Base-by-base conservation (phyloP, 2,113 vertebrate genomes). In the Eira barbara region DNA sequence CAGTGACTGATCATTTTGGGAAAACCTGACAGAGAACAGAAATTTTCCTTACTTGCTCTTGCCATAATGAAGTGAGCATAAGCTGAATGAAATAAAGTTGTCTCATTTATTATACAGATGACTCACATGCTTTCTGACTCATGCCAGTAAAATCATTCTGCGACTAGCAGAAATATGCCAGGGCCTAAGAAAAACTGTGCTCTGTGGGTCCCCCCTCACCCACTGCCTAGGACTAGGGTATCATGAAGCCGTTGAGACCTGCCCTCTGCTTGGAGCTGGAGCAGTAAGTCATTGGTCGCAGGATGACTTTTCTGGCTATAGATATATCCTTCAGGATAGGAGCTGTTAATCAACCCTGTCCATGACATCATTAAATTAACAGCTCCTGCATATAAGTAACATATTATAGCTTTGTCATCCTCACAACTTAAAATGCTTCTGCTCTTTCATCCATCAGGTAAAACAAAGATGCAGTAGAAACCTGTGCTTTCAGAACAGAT, bases 81-180 rank as follows among this genome's bases (percentile, higher is more conserved):
- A 98, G 86, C 98, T 98, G 97, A 98, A 98, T 98, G 98, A 98
- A 99, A 98, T 98, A 97, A 98, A 97, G 95, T 98, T 98, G 97
- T 98, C 97, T 97, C 96, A 97, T 97, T 98, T 98, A 91, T 98
- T 95, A 97, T 95, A 95, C 98, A 98, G 98, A 98, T 98, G 95
- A 99, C 97, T 98, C 97, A 95, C 63, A 98, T 86, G 57, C 96
- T 97, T 98, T 98, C 97, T 98, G 98, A 98, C 98, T 99, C 97
- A 98, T 94, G 94, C 97, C 98, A 98, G 96, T 95, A 97, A 98
- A 98, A 97, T 98, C 88, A 97, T 82, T 80, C 96, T 97, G 90
- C 61, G 97, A 69, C 96, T 96, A 96, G 97, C 94, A 98, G 96
- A 98, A 97, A 98, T 98, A 96, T 84, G 97, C 97, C 95, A 97